Evolutionary conservation across 2,888 invertebrate genomes (phyloP).

Genomic region (Trissolcus japonicus): DNA sequence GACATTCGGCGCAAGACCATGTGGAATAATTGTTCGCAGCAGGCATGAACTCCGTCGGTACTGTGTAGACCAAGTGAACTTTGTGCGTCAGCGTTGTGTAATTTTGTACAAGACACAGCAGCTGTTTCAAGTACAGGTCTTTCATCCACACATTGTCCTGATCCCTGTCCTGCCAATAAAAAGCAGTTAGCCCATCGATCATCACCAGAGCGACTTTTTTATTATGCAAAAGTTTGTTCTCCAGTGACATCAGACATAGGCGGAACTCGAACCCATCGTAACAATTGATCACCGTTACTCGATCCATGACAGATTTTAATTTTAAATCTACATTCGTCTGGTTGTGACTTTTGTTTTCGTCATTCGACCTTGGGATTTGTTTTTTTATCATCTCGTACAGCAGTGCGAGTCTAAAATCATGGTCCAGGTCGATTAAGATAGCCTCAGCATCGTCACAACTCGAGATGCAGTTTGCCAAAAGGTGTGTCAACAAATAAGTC

Average conservation of each 20-base stretch:
- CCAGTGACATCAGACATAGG: constrained; percentile 71
- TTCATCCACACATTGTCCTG: constrained; percentile 67
- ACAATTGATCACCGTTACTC: constrained; percentile 73
- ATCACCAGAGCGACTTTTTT: constrained; percentile 75
- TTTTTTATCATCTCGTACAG: constrained; percentile 72
- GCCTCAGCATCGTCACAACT: constrained; percentile 77
- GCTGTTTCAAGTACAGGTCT: constrained; percentile 77
- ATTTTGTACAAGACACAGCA: constrained; percentile 76
- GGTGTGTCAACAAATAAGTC: constrained; percentile 76
- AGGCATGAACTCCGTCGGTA: constrained; percentile 78
- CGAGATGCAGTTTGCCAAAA: constrained; percentile 77
- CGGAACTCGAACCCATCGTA: constrained; percentile 73
- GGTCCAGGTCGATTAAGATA: constrained; percentile 77
- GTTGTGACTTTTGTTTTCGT: constrained; percentile 6
- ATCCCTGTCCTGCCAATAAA: constrained; percentile 77
- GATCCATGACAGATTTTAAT: constrained; percentile 59
- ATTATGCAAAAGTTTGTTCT: constrained; percentile 74
- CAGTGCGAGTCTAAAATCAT: constrained; percentile 76
- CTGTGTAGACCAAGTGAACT: constrained; percentile 78
- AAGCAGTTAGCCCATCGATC: constrained; percentile 77
- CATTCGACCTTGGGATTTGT: constrained; percentile 61
- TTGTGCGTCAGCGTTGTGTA: constrained; percentile 77
- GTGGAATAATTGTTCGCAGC: constrained; percentile 57
- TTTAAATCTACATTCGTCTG: constrained; percentile 53
- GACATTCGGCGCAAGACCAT: constrained; percentile 30